Evolutionary conservation across 2,113 vertebrate genomes (phyloP).

Genomic region (Peromyscus leucopus): DNA sequence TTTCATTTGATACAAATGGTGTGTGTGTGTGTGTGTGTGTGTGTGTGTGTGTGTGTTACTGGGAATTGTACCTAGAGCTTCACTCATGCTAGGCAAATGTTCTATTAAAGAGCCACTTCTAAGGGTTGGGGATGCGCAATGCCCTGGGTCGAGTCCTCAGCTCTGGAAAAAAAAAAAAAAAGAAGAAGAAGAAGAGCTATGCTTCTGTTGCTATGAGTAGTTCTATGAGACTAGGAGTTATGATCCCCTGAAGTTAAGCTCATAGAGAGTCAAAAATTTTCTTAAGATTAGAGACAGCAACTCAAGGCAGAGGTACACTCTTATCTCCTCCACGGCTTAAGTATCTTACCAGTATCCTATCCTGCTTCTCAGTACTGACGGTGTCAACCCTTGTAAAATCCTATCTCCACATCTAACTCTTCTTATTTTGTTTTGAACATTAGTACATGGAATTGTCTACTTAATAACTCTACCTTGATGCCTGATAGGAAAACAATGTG

Average conservation of each 20-base stretch:
- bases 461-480: not conserved
- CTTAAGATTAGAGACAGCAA: not conserved
- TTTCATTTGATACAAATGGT: constrained; percentile 5
- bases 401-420: not conserved
- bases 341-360: not conserved
- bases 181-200: not conserved
- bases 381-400: not conserved
- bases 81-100: not conserved
- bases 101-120: not conserved
- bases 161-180: too few relatives aligned
- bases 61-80: not conserved
- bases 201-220: not conserved
- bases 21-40: too few relatives aligned
- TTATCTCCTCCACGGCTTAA: not conserved
- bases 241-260: constrained; percentile 24
- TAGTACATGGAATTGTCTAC: not conserved
- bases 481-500: not conserved
- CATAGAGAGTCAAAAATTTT: not conserved
- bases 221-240: constrained; percentile 26
- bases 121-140: too few relatives aligned
- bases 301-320: not conserved
- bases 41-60: not conserved
- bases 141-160: too few relatives aligned
- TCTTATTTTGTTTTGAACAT: not conserved
- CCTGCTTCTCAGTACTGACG: constrained; percentile 19